These are phyloP conservation scores for Lepidurus arcticus DNA, from an alignment of 1,140 invertebrate genomes.

Conservation along the genomic window DNA sequence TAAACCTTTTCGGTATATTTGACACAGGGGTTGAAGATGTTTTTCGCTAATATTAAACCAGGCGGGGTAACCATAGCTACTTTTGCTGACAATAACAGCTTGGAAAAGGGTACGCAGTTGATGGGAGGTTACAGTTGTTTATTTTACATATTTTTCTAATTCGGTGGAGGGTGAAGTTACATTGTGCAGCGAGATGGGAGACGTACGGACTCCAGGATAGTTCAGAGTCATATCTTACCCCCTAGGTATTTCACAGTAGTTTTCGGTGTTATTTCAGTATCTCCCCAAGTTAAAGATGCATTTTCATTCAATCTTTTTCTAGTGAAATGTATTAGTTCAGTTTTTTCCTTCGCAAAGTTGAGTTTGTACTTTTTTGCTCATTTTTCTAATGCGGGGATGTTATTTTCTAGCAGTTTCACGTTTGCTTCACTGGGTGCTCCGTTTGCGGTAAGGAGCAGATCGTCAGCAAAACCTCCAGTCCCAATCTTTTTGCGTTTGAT, in stretches of 20 bases:
- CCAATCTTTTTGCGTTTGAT: constrained; percentile 7
- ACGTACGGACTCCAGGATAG: background rate
- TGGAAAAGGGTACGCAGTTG: background rate
- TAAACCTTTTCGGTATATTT: background rate
- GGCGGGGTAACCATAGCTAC: background rate
- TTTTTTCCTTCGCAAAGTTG: background rate
- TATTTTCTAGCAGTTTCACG: constrained; percentile 7
- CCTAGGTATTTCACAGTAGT: background rate
- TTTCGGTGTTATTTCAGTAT: background rate
- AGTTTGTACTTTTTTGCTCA: background rate
- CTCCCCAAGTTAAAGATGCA: background rate
- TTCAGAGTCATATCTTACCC: background rate
- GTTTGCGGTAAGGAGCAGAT: constrained; percentile 24
- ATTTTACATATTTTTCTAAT: background rate
- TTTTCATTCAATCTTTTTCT: background rate
- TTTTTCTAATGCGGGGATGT: background rate
- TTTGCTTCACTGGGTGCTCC: background rate
- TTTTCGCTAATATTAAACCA: background rate
- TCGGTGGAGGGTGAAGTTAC: background rate
- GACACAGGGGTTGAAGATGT: background rate
- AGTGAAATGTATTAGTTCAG: too few relatives aligned
- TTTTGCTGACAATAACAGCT: background rate
- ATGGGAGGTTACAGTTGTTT: background rate
- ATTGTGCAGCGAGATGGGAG: background rate
- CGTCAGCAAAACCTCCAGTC: background rate